Evolutionary conservation across 1,140 invertebrate genomes (phyloP), one percentile per base, ranked within the genome.

Genomic region (Euwallacea fornicatus): DNA sequence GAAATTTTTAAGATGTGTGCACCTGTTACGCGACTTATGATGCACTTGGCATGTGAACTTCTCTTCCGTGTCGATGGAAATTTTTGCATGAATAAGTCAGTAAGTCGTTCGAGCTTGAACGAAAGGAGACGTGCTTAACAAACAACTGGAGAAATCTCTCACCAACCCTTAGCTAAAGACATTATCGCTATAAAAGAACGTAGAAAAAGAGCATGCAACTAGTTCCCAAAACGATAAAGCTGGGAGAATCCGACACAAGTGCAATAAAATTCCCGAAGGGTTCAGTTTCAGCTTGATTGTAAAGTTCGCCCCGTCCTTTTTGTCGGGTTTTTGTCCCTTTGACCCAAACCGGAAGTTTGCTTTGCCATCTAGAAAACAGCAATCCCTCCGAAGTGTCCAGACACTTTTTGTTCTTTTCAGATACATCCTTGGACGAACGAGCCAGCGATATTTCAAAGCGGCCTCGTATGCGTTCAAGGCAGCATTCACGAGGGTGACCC

Each of bases 201-300:
- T 33, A 33, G 21, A 33, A 33, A 33, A 65, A 13, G 50, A 65
- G 47, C 47, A 54, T 65, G 63, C 63, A 65, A 65, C 63, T 65
- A 65, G 63, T 65, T 65, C 63, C 63, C 63, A 55, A 33, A 33
- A 65, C 63, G 63, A 65, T 66, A 66, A 66, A 66, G 33, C 64
- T 11, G 53, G 15, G 33, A 58, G 56, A 66, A 66, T 66, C 64
- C 53, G 11, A 66, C 41, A 58, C 64, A 66, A 66, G 50, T 66
- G 54, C 53, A 66, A 66, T 66, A 66, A 66, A 66, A 66, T 66
- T 56, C 54, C 21, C 21, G 21, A 56, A 66, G 64, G 64, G 53
- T 66, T 66, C 53, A 66, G 64, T 66, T 66, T 66, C 41, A 53
- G 53, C 64, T 55, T 56, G 64, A 66, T 66, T 56, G 64, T 58